Percentiles rank a stretch among this genome's conserved stretches.
phyloP scores from a whole-genome alignment of 2,888 invertebrate species.

The Caenorhabditis doughertyi region DNA sequence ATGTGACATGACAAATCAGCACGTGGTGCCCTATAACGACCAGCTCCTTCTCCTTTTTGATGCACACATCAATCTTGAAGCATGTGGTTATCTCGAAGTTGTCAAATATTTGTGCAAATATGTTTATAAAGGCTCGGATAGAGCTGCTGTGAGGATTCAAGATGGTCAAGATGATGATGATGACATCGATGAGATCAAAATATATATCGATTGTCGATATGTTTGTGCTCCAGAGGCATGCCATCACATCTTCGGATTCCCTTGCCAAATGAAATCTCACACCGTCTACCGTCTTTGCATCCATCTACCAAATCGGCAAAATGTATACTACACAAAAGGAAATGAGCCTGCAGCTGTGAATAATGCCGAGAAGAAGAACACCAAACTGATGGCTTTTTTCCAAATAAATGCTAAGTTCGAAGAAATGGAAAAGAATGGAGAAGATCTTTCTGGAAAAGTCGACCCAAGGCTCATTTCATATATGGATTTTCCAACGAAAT shows the following conservation, averaged over 20 bases:
- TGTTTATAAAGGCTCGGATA: constrained; percentile 9
- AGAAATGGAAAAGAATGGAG: constrained; percentile 5
- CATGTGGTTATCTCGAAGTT: constrained; percentile 76
- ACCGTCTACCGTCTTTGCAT: constrained; percentile 4
- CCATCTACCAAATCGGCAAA: constrained; percentile 17
- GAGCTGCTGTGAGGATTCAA: not conserved
- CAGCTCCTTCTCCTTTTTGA: constrained; percentile 65
- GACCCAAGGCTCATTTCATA: not conserved
- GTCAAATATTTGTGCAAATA: constrained; percentile 37
- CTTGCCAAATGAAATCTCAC: not conserved
- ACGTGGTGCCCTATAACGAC: constrained; percentile 83
- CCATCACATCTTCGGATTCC: constrained; percentile 63
- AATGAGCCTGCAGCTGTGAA: not conserved
- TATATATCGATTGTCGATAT: constrained; percentile 59
- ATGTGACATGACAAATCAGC: constrained; percentile 73
- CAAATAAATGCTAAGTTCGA: not conserved
- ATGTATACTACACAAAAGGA: not conserved
- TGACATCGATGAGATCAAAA: constrained; percentile 37
- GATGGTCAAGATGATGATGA: not conserved
- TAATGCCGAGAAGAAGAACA: not conserved
- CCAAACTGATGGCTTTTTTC: constrained; percentile 17
- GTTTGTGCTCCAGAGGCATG: constrained; percentile 62
- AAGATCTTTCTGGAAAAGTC: not conserved
- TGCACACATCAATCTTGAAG: constrained; percentile 74
- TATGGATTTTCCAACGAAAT: not conserved